Evolutionary conservation across 2,113 vertebrate genomes (phyloP), one percentile per base, ranked within the genome.

Genomic region (Baryphthengus martii): DNA sequence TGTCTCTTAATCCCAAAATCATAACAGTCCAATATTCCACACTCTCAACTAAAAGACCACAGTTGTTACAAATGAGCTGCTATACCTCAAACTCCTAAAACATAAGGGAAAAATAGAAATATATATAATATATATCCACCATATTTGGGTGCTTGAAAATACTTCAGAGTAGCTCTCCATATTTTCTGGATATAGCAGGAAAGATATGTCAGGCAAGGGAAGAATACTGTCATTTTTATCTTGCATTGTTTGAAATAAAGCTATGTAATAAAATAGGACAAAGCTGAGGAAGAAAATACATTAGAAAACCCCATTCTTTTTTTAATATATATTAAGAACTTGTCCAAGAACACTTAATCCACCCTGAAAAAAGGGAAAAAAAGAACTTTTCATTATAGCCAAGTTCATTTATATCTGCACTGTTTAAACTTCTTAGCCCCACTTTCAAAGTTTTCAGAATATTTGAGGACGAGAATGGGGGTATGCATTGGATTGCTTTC

Each of bases 331-430:
- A 29, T 58, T 72, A 85, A 73, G 65, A 77, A 63, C 42, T 55
- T 63, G 29, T 82, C 70, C 65, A 92, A 89, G 93, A 89, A 73
- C 80, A 85, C 53, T 89, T 92, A 73, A 92, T 89, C 65, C 52
- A 31, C 76, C 15, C 20, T 29, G 6, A 35, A 81, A 63, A 56
- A 35, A 10, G 13, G 9, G 11, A 3, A 23, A 67, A 58, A 71
- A 79, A 62, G 21, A 62, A 40, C 21, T 29, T 18, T 66, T 71
- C 23, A 12, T 56, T 40, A 45, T 44, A 55, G 37, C 53, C 53
- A 74, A 56, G 8, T 58, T 68, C 33, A 24, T 37, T 85, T 81
- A 58, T 20, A 50, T 67, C 52, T 76, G 70, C 65, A 50, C 62
- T 61, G 45, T 77, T 86, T 86, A 71, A 78, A 67, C 23, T 72